Percentiles rank a stretch among this genome's conserved stretches.
Evolutionary conservation across 92 coral and sea anemone species (phyloP).

Genomic region (Palythoa grandiflora): DNA sequence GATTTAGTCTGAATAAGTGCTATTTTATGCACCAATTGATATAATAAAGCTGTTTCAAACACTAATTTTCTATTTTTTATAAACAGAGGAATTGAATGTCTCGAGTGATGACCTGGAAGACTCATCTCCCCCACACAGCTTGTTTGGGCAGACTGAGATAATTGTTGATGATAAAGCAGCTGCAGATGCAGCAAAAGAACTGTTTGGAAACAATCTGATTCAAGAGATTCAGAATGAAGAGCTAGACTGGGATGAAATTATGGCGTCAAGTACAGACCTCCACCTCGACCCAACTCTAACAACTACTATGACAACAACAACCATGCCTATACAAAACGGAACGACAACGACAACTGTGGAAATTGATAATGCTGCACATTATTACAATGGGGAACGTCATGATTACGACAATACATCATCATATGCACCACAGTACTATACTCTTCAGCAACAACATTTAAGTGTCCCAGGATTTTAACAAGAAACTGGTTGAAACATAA

Average conservation of each 20-base stretch:
- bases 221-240: constrained; percentile 97
- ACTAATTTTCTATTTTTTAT: neutral
- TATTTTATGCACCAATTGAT: too few species aligned
- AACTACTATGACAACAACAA: constrained; percentile 68
- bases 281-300: constrained; percentile 83
- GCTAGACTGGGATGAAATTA: constrained; percentile 98
- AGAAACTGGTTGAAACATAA: constrained; percentile 17
- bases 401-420: constrained; percentile 74
- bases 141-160: constrained; percentile 52
- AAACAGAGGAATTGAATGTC: constrained; percentile 86
- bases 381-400: constrained; percentile 75
- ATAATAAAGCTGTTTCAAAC: neutral
- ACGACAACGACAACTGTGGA: constrained; percentile 94
- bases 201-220: constrained; percentile 94
- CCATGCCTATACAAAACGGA: constrained; percentile 64
- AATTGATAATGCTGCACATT: constrained; percentile 93
- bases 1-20: too few species aligned
- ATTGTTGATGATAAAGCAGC: constrained; percentile 87
- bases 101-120: constrained; percentile 89
- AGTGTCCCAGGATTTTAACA: constrained; percentile 81
- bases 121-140: constrained; percentile 50
- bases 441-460: constrained; percentile 79
- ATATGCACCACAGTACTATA: constrained; percentile 76
- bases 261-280: constrained; percentile 89
- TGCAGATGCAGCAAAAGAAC: constrained; percentile 99